Percentiles rank a stretch among this genome's conserved stretches.
phyloP scores from a whole-genome alignment of 2,797 vertebrate species.

The Crypturellus tataupa region DNA sequence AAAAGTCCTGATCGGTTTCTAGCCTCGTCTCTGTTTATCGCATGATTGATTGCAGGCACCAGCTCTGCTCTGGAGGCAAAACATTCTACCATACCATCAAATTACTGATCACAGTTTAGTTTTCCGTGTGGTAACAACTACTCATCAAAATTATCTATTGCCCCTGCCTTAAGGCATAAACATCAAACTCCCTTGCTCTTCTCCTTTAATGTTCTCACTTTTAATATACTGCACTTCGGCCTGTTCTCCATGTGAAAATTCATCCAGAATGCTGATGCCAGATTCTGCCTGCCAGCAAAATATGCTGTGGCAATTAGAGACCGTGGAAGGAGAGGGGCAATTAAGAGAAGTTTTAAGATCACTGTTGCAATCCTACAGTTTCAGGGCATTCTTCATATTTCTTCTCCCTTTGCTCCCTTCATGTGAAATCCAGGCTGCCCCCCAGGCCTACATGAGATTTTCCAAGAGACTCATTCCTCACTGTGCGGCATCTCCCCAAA shows the following conservation, averaged over 20 bases:
- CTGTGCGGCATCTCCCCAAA: background rate
- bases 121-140: background rate
- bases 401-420: background rate
- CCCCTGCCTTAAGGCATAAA: background rate
- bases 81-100: slow-evolving; percentile 6
- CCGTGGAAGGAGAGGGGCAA: background rate
- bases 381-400: background rate
- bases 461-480: background rate
- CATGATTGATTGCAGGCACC: slow-evolving; percentile 52
- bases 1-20: slow-evolving; percentile 27
- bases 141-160: slow-evolving; percentile 47
- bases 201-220: background rate
- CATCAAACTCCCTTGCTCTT: slow-evolving; percentile 20
- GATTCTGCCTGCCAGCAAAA: background rate
- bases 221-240: background rate
- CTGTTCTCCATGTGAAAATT: background rate
- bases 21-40: slow-evolving; percentile 1
- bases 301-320: background rate
- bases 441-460: accelerated
- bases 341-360: background rate
- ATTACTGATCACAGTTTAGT: slow-evolving; percentile 26
- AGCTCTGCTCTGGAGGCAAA: background rate
- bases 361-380: accelerated
- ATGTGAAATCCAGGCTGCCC: background rate
- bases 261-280: too few species aligned